Percentiles rank a stretch among this genome's conserved stretches.
phyloP scores from a whole-genome alignment of 2,888 invertebrate species.

The Steinernema hermaphroditum region DNA sequence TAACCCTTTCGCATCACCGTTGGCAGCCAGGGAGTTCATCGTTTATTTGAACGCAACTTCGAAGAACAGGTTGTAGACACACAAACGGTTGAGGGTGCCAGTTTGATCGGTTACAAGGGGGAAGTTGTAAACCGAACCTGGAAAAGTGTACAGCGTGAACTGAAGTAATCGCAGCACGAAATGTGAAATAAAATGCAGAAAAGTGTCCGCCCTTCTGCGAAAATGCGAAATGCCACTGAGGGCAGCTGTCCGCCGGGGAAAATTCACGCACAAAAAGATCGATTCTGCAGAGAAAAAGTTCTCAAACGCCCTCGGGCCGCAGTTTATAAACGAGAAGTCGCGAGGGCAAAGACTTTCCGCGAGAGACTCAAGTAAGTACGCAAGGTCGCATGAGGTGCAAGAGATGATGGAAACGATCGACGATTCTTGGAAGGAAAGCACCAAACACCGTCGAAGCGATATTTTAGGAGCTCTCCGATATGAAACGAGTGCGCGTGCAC shows the following conservation, averaged over 20 bases:
- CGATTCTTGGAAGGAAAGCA: conserved; percentile 1
- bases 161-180: too few species aligned
- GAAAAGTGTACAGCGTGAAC: too few species aligned
- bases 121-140: background rate
- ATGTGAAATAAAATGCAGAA: too few species aligned
- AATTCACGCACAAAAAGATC: conserved; percentile 10
- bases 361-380: background rate
- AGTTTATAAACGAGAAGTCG: too few species aligned
- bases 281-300: conserved; percentile 16
- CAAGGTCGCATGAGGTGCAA: conserved; percentile 18
- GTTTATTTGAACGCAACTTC: background rate
- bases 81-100: conserved; percentile 5
- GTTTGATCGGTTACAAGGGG: conserved; percentile 6
- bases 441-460: conserved; percentile 9
- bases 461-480: background rate
- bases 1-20: conserved; percentile 10
- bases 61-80: background rate
- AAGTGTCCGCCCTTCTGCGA: too few species aligned
- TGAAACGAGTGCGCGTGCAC: conserved; percentile 11
- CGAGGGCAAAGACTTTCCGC: conserved; percentile 10
- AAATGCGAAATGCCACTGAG: background rate
- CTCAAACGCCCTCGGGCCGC: background rate
- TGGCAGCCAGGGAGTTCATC: background rate
- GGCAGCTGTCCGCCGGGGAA: conserved; percentile 21
- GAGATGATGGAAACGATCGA: too few species aligned